Evolutionary conservation across 2,797 vertebrate genomes (phyloP).

Genomic region (Rhinophrynus dorsalis): DNA sequence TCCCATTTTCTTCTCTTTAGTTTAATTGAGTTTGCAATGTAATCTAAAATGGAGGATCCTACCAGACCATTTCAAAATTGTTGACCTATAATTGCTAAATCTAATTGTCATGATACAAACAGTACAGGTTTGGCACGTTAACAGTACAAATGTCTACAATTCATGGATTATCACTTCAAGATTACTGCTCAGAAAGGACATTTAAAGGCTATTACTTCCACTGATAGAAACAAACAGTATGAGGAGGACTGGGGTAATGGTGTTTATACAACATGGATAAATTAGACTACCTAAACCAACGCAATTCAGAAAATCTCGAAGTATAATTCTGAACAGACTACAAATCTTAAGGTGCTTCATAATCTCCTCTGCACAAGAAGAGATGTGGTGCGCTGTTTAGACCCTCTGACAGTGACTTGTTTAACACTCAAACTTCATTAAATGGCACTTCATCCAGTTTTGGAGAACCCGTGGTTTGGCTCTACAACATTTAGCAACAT

Average conservation of each 20-base stretch:
- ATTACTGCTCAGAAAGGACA: conserved; percentile 27
- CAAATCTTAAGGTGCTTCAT: conserved; percentile 41
- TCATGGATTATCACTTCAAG: conserved; percentile 16
- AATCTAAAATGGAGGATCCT: not conserved
- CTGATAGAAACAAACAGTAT: conserved; percentile 40
- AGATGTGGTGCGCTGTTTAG: conserved; percentile 26
- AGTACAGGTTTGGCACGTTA: conserved; percentile 18
- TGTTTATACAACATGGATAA: conserved; percentile 60
- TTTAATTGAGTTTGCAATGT: no score
- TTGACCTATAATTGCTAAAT: not conserved
- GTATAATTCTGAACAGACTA: conserved; percentile 40
- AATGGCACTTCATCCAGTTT: conserved; percentile 69
- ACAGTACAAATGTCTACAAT: conserved; percentile 33
- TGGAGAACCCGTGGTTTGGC: conserved; percentile 60
- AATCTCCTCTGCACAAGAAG: conserved; percentile 3
- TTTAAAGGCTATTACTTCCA: conserved; percentile 18
- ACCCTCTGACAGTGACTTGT: conserved; percentile 20
- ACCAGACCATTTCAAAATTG: no score
- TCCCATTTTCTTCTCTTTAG: not conserved
- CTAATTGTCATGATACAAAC: not conserved
- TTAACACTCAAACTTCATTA: conserved; percentile 63
- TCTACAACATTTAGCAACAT: conserved; percentile 58
- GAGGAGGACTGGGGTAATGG: no score
- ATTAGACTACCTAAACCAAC: no score
- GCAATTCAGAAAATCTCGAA: conserved; percentile 57